These are phyloP conservation scores for Lepidonotus clava DNA, from an alignment of 2,888 invertebrate genomes.

Conservation along the genomic window DNA sequence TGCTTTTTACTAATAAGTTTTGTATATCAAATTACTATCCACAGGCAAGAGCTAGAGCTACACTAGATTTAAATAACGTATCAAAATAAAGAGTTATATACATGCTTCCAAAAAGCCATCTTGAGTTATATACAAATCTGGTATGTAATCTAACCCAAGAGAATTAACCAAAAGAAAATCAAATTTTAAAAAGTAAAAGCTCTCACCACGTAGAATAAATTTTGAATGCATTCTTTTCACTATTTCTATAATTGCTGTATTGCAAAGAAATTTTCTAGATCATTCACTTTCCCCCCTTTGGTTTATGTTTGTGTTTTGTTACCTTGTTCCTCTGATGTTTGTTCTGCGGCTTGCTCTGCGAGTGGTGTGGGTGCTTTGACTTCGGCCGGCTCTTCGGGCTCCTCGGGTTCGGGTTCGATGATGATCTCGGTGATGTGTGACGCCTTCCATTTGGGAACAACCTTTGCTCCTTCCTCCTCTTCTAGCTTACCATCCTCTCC, in stretches of 20 bases:
- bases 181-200: not conserved
- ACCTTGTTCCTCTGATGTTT: not conserved
- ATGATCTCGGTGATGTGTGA: slow-evolving; percentile 75
- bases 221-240: not conserved
- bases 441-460: slow-evolving; percentile 79
- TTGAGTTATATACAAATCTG: no score
- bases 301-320: no score
- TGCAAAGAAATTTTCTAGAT: not conserved
- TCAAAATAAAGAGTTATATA: no score
- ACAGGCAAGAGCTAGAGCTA: no score
- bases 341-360: slow-evolving; percentile 22
- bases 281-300: not conserved
- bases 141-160: not conserved
- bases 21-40: no score
- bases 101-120: no score
- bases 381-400: slow-evolving; percentile 41
- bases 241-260: not conserved
- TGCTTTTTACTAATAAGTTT: no score
- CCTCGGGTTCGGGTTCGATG: slow-evolving; percentile 75
- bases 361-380: slow-evolving; percentile 10
- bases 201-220: not conserved
- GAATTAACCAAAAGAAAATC: not conserved
- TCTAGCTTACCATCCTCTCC: slow-evolving; percentile 70
- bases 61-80: no score
- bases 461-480: slow-evolving; percentile 72